Evolutionary conservation across 2,113 vertebrate species (phyloP), one percentile per base, ranked within the genome.

Genomic region (Toxostoma redivivum): DNA sequence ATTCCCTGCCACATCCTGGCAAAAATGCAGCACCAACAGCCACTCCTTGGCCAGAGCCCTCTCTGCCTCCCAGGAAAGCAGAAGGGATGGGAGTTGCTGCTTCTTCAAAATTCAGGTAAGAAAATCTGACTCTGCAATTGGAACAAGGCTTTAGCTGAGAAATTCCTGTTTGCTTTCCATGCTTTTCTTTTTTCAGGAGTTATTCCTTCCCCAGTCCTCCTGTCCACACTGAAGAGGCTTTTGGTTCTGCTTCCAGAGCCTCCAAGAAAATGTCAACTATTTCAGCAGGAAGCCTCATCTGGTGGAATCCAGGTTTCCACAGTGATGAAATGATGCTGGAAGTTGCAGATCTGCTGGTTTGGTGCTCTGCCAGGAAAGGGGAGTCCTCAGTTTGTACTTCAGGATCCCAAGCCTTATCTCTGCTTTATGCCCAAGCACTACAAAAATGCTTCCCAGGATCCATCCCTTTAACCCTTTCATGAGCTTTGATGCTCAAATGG

Each of bases 1-100:
- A 14, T 18, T 15, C 35, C 2, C 27, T 16, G 62, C 25, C 3
- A 3, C 60, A 11, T 64, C 48, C 38, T 47, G 53, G 21, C 24
- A 33, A 3, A 1, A 10, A 16, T 3, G 12, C 24, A 38, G 24
- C 27, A 4, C 15, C 33, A 50, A 5, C 12, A 1, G 2, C 7
- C 4, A 0, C 38, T 33, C 35, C 47, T 30, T 51, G 30, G 10
- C 14, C 25, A 14, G 18, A 30, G 35, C 10, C 16, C 7, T 37
- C 62, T 58, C 51, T 70, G 40, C 24, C 16, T 47, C 50, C 23
- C 24, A 56, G 28, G 20, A 37, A 51, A 86, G 22, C 19, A 35
- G 40, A 66, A 80, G 51, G 38, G 66, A 62, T 4, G 4, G 14
- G 40, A 45, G 9, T 16, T 31, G 33, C 9, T 81, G 6, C 27